Conservation (phyloP, 1,140 invertebrate genomes). For the Drosophila ambigua region DNA sequence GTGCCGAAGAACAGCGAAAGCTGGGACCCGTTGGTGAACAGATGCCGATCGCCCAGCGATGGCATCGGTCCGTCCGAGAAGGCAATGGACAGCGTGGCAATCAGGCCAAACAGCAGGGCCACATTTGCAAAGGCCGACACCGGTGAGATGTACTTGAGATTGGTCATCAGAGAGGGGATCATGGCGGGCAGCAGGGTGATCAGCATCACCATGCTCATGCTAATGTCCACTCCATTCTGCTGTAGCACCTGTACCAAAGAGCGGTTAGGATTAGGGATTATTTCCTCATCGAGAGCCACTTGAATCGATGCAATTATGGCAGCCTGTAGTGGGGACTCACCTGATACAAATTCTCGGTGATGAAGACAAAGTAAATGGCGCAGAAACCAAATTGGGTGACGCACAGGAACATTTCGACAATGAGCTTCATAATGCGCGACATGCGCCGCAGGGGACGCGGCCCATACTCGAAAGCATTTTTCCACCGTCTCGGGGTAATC, state of each 20-base stretch:
- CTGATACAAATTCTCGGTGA: constrained; percentile 91
- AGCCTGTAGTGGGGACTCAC: constrained; percentile 81
- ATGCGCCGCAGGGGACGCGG: constrained; percentile 86
- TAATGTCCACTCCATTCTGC: constrained; percentile 86
- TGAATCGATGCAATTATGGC: neutral
- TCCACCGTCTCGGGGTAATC: constrained; percentile 93
- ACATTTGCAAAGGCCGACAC: constrained; percentile 89
- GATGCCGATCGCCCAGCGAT: constrained; percentile 84
- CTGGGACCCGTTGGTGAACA: constrained; percentile 85
- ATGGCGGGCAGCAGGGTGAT: constrained; percentile 89
- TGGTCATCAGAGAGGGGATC: constrained; percentile 89
- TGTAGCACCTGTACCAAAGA: constrained; percentile 86
- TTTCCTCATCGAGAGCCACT: too few species aligned
- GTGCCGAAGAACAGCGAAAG: constrained; percentile 90
- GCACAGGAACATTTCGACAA: constrained; percentile 92
- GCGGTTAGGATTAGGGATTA: neutral
- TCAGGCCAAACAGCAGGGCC: constrained; percentile 87
- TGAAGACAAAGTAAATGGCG: constrained; percentile 97
- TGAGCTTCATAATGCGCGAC: constrained; percentile 86
- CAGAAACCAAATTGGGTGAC: constrained; percentile 98
- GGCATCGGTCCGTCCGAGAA: constrained; percentile 87
- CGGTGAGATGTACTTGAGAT: constrained; percentile 90
- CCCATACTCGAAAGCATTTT: constrained; percentile 90
- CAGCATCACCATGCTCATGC: constrained; percentile 88
- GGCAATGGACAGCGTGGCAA: constrained; percentile 89